Base-by-base conservation (phyloP, 2,113 vertebrate species). In the Aleadryas rufinucha region DNA sequence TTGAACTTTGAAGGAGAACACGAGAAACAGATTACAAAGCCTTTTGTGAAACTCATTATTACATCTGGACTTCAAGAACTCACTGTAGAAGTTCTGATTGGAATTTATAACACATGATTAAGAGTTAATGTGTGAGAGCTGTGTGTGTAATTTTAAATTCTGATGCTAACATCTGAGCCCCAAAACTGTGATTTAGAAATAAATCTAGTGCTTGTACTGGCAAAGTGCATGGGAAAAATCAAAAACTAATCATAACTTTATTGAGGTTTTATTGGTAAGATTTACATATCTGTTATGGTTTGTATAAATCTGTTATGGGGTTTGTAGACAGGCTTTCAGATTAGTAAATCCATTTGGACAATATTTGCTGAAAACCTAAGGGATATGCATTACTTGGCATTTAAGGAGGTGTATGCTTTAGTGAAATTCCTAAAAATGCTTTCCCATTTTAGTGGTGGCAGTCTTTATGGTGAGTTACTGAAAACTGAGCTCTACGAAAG, bases 1-100 rank as follows among this genome's bases (percentile, higher is more conserved):
- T 66, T 95, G 53, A 69, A 26, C 53, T 91, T 89, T 42, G 61
- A 54, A 93, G 45, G 49, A 76, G 65, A 27, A 66, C 28, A 70
- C 3, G 9, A 79, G 71, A 94, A 95, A 61, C 41, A 86, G 75
- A 88, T 88, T 91, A 57, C 8, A 71, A 82, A 92, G 69, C n/a
- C 64, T 94, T 89, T 96, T 86, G 18, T 86, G 61, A 77, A 90
- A 42, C 49, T 95, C 75, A 69, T 97, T 95, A 84, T 83, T 96
- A 74, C 90, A 63, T 87, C 50, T 88, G 83, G 94, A 93, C 80
- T 95, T 97, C 66, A 81, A 93, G 60, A 96, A 53, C 31, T 89
- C 70, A 13, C 31, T 78, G 49, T 52, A 71, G 65, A 93, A 89
- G 28, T 82, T 63, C 57, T 81, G 80, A 78, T 53, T 57, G 69